These are phyloP conservation scores for Ornithorhynchus anatinus DNA, from an alignment of 2,113 vertebrate genomes.

Conservation along the genomic window DNA sequence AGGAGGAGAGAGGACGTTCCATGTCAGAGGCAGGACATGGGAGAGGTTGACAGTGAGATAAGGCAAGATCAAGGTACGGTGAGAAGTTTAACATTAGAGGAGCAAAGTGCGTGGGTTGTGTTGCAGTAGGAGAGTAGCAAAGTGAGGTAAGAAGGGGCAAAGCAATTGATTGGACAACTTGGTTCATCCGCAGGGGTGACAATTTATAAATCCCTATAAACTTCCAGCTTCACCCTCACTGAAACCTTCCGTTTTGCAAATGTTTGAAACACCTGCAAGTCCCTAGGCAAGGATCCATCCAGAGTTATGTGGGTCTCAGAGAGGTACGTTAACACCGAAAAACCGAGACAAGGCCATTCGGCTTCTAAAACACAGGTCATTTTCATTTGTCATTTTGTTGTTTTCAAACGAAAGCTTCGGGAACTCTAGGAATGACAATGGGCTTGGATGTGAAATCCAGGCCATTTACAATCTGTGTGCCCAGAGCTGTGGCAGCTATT, in stretches of 20 bases:
- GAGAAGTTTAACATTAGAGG: no score
- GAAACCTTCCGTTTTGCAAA: background rate
- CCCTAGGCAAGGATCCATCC: background rate
- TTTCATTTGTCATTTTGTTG: background rate
- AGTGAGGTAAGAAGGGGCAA: no score
- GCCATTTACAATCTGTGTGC: background rate
- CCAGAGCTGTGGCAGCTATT: background rate
- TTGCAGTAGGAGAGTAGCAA: no score
- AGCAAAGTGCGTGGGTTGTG: no score
- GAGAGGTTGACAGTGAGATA: no score
- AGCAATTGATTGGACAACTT: no score
- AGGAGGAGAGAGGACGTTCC: no score
- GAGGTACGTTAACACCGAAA: background rate
- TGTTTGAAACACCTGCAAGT: background rate
- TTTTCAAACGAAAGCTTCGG: background rate
- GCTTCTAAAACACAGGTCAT: background rate
- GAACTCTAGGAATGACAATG: background rate
- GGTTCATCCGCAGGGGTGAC: no score
- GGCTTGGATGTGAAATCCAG: background rate
- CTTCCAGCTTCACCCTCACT: background rate
- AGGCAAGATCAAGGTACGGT: no score
- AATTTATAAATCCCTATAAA: no score
- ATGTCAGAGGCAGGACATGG: no score
- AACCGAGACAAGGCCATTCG: background rate
- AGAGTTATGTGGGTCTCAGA: background rate